Evolutionary conservation across 2,797 vertebrate species (phyloP).

Genomic region (Alca torda): DNA sequence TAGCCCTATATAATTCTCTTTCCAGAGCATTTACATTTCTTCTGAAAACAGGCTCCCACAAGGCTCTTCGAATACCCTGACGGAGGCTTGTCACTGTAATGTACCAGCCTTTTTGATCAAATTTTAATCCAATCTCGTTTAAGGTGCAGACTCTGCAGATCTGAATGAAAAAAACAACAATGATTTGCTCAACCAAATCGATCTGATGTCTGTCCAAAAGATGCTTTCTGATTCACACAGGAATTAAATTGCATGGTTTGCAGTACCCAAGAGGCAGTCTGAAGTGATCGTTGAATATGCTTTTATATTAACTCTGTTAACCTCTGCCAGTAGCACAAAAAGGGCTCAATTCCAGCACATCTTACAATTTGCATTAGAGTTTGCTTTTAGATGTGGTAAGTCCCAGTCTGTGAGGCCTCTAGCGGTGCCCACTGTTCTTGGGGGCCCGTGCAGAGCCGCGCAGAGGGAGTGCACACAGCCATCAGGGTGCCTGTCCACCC

Average conservation of each 20-base stretch:
- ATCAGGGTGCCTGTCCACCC: accelerated
- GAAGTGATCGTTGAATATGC: not conserved
- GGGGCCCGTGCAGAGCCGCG: accelerated
- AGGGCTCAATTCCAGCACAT: not conserved
- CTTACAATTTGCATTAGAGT: not conserved
- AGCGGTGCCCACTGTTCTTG: accelerated
- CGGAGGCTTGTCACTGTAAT: not conserved
- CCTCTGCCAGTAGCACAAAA: not conserved
- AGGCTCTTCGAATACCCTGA: not conserved
- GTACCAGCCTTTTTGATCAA: not conserved
- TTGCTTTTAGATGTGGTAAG: not conserved
- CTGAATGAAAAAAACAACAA: not conserved
- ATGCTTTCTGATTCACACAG: not conserved
- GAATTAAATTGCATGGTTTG: not conserved
- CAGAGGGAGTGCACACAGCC: accelerated
- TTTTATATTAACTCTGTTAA: not conserved
- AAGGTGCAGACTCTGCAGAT: not conserved
- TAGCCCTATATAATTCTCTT: not conserved
- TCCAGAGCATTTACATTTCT: not conserved
- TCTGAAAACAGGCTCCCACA: not conserved
- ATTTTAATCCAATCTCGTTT: not conserved
- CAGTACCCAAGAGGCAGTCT: not conserved
- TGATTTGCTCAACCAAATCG: not conserved
- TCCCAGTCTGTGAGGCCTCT: not conserved
- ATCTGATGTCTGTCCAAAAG: not conserved